A percentile compares a stretch with the other conserved stretches of the same genome.
These are phyloP conservation scores for Sylvicapra grimmia DNA, from an alignment of 2,113 vertebrate genomes.

Conservation along the genomic window DNA sequence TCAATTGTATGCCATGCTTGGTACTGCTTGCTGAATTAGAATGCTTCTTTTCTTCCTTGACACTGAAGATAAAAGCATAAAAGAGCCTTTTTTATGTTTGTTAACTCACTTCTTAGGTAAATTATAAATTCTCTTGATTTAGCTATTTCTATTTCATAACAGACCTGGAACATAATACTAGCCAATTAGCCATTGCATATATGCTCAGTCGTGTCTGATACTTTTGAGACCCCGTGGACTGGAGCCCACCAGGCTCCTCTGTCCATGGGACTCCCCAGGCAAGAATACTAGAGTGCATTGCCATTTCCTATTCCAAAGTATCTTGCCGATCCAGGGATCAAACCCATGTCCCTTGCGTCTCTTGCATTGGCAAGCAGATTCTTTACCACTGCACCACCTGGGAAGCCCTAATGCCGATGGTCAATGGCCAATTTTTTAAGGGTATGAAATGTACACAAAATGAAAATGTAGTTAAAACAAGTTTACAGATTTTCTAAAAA, in stretches of 20 bases:
- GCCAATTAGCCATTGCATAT: neutral
- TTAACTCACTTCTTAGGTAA: neutral
- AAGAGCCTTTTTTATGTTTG: neutral
- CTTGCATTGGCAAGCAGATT: neutral
- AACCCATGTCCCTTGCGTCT: neutral
- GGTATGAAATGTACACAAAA: neutral
- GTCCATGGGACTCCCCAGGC: neutral
- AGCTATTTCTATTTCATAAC: conserved; percentile 29
- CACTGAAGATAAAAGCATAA: neutral
- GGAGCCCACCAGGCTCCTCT: neutral
- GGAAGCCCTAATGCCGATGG: neutral
- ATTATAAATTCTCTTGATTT: conserved; percentile 1
- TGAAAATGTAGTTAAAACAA: neutral
- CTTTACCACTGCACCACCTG: neutral
- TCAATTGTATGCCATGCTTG: neutral
- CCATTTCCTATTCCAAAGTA: neutral
- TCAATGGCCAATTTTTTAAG: neutral
- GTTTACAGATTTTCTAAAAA: neutral
- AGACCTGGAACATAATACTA: neutral
- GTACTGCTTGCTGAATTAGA: neutral
- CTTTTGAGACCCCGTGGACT: neutral
- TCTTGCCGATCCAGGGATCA: neutral
- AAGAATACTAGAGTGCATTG: neutral
- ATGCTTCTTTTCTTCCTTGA: neutral
- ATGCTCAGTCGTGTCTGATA: neutral